These are phyloP conservation scores for Galerucella pusilla DNA, from an alignment of 2,888 invertebrate genomes.

Conservation along the genomic window DNA sequence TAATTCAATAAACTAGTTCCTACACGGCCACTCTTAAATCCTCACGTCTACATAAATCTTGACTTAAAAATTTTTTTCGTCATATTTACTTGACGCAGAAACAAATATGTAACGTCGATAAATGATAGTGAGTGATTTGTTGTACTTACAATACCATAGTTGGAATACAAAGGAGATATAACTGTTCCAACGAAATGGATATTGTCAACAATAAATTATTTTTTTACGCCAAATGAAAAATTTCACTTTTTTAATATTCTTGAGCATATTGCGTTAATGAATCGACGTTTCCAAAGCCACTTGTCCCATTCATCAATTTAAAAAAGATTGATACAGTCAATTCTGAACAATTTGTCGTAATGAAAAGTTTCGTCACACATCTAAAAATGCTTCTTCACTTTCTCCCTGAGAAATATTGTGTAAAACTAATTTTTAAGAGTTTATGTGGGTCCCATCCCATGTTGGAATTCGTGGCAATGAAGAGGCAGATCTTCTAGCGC, in stretches of 20 bases:
- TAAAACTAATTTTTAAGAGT: too few species aligned
- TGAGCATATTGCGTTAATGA: too few species aligned
- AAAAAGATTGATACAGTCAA: too few species aligned
- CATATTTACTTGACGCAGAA: constrained; percentile 4
- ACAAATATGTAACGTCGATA: constrained; percentile 27
- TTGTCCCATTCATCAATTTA: too few species aligned
- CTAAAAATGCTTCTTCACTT: too few species aligned
- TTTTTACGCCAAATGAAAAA: background rate
- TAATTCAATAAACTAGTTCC: constrained; percentile 32
- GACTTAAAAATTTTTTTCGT: constrained; percentile 23
- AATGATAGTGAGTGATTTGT: constrained; percentile 25
- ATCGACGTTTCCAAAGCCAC: too few species aligned
- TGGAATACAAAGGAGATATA: constrained; percentile 20
- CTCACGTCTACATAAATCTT: constrained; percentile 23
- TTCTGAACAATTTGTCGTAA: too few species aligned
- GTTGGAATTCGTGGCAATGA: too few species aligned
- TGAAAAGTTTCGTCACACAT: too few species aligned
- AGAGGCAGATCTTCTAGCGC: too few species aligned
- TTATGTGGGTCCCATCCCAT: too few species aligned
- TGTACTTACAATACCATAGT: constrained; percentile 8
- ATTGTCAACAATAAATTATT: background rate
- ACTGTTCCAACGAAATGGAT: background rate
- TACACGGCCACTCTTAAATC: constrained; percentile 18
- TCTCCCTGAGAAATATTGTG: too few species aligned
- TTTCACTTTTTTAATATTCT: background rate